Evolutionary conservation across 2,797 vertebrate species (phyloP), one percentile per base, ranked within the genome.

Genomic region (Sebastolobus alascanus): DNA sequence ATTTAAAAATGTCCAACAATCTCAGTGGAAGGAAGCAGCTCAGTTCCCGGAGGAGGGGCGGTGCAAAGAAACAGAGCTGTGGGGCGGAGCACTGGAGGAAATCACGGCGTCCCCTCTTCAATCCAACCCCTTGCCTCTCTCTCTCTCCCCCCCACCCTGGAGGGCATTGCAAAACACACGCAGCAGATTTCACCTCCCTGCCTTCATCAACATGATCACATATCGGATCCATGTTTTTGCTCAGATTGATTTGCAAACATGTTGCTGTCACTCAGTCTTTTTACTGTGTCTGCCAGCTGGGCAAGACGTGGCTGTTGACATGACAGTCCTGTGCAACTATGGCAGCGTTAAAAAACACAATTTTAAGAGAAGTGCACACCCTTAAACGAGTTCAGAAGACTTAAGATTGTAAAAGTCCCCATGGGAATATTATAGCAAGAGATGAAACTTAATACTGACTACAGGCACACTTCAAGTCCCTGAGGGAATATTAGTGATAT

Each of bases 1-100:
- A 76, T 89, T 85, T 82, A 73, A 84, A 90, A 80, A 74, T 73
- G 78, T 60, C 71, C 61, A 83, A 25, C 16, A 74, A 76, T 27
- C 58, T 63, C 27, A 58, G 82, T 84, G 82, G 87, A 86, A 93
- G 93, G 92, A 93, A 92, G 86, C 77, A 1, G 87, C 82, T 85
- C 80, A 27, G 86, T 84, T 91, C 83, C 77, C 68, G 65, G 68
- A 88, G 84, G 87, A 87, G 87, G 88, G 86, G 90, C 73, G 77
- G 87, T 65, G 85, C 87, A 80, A 46, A 79, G 84, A 87, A 75
- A 73, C 29, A 55, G 71, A 84, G 80, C 77, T 71, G 89, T 90
- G 84, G 84, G 90, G 85, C 59, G 85, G 37, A 68, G 84, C 77
- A 46, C 7, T 25, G 13, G 29, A 88, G 89, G 85, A 91, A 88